Evolutionary conservation across 2,888 invertebrate species (phyloP).

Genomic region (Clunio marinus): DNA sequence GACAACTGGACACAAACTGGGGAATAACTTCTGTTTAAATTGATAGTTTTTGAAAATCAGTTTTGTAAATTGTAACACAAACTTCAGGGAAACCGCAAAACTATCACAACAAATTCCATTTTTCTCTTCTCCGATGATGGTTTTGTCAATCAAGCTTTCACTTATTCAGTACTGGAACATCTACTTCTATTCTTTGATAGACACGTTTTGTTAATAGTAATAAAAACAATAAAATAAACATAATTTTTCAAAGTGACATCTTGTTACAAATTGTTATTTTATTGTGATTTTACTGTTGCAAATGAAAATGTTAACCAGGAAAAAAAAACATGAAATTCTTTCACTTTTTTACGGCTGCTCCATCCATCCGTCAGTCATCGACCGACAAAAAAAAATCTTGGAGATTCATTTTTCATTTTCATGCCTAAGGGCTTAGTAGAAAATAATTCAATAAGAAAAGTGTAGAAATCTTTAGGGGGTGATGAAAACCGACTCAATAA

Average conservation of each 20-base stretch:
- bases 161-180: too few relatives aligned
- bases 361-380: neutral
- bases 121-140: neutral
- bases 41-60: too few relatives aligned
- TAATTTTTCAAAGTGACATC: neutral
- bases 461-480: too few relatives aligned
- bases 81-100: too few relatives aligned
- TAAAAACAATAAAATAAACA: too few relatives aligned
- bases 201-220: conserved; percentile 5
- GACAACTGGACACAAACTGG: too few relatives aligned
- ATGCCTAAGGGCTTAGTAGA: neutral
- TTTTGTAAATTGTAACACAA: too few relatives aligned
- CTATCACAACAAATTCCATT: too few relatives aligned
- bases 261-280: conserved; percentile 1
- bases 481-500: too few relatives aligned
- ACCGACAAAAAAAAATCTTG: neutral
- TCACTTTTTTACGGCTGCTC: neutral
- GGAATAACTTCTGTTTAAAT: too few relatives aligned
- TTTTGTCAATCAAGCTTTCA: neutral
- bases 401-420: conserved; percentile 1
- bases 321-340: too few relatives aligned
- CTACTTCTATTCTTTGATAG: neutral
- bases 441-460: too few relatives aligned
- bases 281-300: neutral
- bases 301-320: conserved; percentile 3